phyloP scores from a whole-genome alignment of 1,140 invertebrate genomes.

The Magallana ariakensis region DNA sequence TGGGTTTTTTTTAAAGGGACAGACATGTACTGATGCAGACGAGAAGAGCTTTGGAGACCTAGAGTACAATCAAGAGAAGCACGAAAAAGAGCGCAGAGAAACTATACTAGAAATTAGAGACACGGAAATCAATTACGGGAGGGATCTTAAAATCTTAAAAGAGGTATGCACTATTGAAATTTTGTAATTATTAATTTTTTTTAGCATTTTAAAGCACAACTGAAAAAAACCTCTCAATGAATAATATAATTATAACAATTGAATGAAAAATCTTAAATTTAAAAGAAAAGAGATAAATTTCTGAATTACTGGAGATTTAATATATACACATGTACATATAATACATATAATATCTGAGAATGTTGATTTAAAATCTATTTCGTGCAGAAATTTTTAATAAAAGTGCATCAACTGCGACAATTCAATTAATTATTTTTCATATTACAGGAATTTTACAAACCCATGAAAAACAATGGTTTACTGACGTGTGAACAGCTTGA shows the following conservation, averaged over 20 bases:
- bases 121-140: slow-evolving; percentile 96
- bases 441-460: slow-evolving; percentile 93
- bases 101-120: slow-evolving; percentile 97
- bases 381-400: too few species aligned
- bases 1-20: neutral
- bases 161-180: slow-evolving; percentile 67
- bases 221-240: too few species aligned
- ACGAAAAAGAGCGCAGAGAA: slow-evolving; percentile 87
- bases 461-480: slow-evolving; percentile 92
- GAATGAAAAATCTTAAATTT: too few species aligned
- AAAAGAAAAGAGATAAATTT: too few species aligned
- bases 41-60: slow-evolving; percentile 25
- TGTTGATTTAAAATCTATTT: too few species aligned
- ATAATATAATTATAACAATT: too few species aligned
- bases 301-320: too few species aligned
- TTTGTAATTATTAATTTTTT: neutral
- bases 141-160: slow-evolving; percentile 92
- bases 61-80: slow-evolving; percentile 14
- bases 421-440: neutral
- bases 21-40: slow-evolving; percentile 30
- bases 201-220: too few species aligned
- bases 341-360: too few species aligned
- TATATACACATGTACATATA: too few species aligned
- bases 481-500: slow-evolving; percentile 84
- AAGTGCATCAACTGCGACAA: too few species aligned